A percentile compares a stretch with the other conserved stretches of the same genome.
Evolutionary conservation across 92 coral and sea anemone genomes (phyloP).

Genomic region (Actinostola sp.): DNA sequence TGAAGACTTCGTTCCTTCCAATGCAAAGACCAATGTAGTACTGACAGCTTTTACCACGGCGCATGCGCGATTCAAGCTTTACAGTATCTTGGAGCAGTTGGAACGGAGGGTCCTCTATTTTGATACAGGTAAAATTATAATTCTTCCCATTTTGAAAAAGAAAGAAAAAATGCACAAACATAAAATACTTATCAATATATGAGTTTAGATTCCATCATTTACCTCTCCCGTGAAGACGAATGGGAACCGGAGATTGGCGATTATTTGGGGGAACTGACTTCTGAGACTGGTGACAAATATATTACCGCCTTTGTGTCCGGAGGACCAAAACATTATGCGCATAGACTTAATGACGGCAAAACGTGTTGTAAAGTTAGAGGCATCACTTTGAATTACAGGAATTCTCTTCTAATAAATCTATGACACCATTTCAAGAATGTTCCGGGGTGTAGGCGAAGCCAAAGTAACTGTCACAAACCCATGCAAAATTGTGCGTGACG

Average conservation of each 20-base stretch:
- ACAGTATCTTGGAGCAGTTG: conserved; percentile 6
- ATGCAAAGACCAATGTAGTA: conserved; percentile 26
- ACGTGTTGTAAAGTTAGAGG: conserved; percentile 42
- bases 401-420: conserved; percentile 11
- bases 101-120: not conserved
- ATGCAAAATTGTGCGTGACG: conserved; percentile 23
- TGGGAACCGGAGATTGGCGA: conserved; percentile 36
- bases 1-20: conserved; percentile 22
- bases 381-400: conserved; percentile 21
- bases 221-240: conserved; percentile 9
- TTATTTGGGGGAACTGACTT: conserved; percentile 43
- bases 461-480: conserved; percentile 30
- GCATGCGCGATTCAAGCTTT: no score
- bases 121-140: not conserved
- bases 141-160: not conserved
- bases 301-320: conserved; percentile 60
- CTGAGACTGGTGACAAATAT: conserved; percentile 20
- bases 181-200: not conserved
- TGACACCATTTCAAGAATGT: conserved; percentile 23
- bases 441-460: conserved; percentile 13
- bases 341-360: conserved; percentile 30
- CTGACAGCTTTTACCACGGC: no score
- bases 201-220: conserved; percentile 17
- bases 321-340: conserved; percentile 54
- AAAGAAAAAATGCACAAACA: no score